phyloP scores from a whole-genome alignment of 2,888 invertebrate species.

The Bursaphelenchus okinawaensis region DNA sequence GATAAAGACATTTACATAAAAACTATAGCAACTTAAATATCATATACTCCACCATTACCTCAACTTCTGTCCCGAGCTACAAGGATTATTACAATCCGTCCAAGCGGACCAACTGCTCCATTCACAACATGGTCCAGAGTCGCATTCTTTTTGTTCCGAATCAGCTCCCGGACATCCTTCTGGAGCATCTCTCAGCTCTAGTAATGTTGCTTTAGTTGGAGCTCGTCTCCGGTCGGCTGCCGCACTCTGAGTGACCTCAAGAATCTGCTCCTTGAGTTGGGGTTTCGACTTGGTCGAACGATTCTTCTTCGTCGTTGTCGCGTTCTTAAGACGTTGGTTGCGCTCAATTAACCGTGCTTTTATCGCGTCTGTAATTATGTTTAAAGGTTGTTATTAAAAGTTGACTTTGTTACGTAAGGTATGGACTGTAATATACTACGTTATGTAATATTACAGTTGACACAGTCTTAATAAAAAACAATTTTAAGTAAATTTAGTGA shows the following conservation, averaged over 20 bases:
- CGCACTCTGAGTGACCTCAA: conserved; percentile 18
- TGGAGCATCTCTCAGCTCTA: conserved; percentile 7
- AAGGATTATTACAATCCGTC: conserved; percentile 11
- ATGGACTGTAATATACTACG: too few relatives aligned
- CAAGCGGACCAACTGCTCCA: conserved; percentile 24
- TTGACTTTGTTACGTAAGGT: too few relatives aligned
- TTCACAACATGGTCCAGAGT: conserved; percentile 30
- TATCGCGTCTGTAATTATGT: not conserved
- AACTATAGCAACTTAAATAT: not conserved
- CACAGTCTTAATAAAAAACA: not conserved
- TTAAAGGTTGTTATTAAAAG: too few relatives aligned
- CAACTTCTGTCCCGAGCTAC: not conserved
- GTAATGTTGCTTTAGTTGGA: conserved; percentile 17
- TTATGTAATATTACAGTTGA: not conserved
- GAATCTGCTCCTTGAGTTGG: conserved; percentile 15
- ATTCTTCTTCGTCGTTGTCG: not conserved
- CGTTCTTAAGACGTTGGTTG: conserved; percentile 20
- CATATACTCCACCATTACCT: not conserved
- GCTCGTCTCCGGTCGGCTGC: conserved; percentile 18
- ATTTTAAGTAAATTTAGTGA: too few relatives aligned
- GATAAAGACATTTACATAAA: too few relatives aligned
- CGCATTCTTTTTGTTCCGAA: conserved; percentile 26
- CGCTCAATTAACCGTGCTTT: conserved; percentile 18
- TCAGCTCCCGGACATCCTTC: conserved; percentile 24
- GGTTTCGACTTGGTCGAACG: conserved; percentile 8